A percentile compares a stretch with the other conserved stretches of the same genome.
These are phyloP conservation scores for Sigmodon hispidus DNA, from an alignment of 2,113 vertebrate genomes.

Conservation along the genomic window DNA sequence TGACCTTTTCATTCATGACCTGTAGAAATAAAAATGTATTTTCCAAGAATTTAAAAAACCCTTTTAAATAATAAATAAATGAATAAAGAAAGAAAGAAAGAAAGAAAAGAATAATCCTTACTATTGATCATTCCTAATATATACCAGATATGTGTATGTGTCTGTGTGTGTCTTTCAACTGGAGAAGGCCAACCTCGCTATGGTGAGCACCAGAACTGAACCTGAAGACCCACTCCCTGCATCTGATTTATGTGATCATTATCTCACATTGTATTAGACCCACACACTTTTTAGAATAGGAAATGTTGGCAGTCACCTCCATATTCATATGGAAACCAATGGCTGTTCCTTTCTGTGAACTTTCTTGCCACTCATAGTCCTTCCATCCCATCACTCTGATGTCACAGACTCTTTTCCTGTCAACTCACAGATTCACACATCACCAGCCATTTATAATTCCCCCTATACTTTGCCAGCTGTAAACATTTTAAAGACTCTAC, in stretches of 20 bases:
- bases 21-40: constrained; percentile 20
- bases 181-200: background rate
- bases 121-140: too few species aligned
- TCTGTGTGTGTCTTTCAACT: background rate
- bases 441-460: background rate
- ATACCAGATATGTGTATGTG: background rate
- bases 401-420: background rate
- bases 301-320: background rate
- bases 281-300: background rate
- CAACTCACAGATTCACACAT: background rate
- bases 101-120: too few species aligned
- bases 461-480: background rate
- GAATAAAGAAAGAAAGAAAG: too few species aligned
- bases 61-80: too few species aligned
- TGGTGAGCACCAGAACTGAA: background rate
- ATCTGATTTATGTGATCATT: background rate
- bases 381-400: background rate
- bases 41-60: too few species aligned
- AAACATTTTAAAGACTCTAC: background rate
- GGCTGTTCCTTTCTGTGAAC: background rate
- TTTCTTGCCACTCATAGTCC: too few species aligned
- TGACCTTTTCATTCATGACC: constrained; percentile 47
- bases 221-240: background rate
- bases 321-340: background rate
- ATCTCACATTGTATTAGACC: background rate